Percentiles rank a stretch among this genome's conserved stretches.
Evolutionary conservation across 1,140 invertebrate genomes (phyloP).

Genomic region (Penaeus indicus): DNA sequence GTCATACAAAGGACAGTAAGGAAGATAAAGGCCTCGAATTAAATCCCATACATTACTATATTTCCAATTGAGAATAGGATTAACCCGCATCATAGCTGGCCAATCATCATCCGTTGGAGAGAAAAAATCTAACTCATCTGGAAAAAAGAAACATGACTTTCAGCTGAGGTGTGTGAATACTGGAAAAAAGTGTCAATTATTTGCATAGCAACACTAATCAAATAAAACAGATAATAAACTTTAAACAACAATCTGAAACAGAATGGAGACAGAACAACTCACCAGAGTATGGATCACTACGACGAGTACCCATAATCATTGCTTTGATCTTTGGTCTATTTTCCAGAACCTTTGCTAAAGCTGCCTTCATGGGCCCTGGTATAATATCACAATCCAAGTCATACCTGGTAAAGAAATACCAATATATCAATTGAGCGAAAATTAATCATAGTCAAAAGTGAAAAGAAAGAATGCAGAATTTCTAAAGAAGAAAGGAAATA

Average conservation of each 20-base stretch:
- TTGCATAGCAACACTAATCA: background rate
- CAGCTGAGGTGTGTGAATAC: background rate
- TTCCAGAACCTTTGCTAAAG: slow-evolving; percentile 76
- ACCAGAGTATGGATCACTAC: slow-evolving; percentile 84
- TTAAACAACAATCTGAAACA: background rate
- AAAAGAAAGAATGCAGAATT: background rate
- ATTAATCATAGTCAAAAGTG: background rate
- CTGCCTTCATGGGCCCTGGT: slow-evolving; percentile 80
- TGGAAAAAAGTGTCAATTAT: background rate
- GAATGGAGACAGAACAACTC: slow-evolving; percentile 70
- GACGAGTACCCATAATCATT: slow-evolving; percentile 88
- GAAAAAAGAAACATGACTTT: slow-evolving; percentile 34
- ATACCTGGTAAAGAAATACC: slow-evolving; percentile 74
- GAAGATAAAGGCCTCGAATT: slow-evolving; percentile 80
- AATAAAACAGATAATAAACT: slow-evolving; percentile 7
- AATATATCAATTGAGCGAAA: background rate
- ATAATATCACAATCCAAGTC: slow-evolving; percentile 80
- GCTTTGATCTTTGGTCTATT: slow-evolving; percentile 81
- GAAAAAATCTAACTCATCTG: slow-evolving; percentile 61
- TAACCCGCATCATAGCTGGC: slow-evolving; percentile 89
- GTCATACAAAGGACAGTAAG: slow-evolving; percentile 92
- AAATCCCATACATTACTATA: slow-evolving; percentile 93
- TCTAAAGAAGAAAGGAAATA: background rate
- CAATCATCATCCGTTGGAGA: slow-evolving; percentile 83
- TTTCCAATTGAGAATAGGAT: slow-evolving; percentile 89